Evolutionary conservation across 2,888 invertebrate species (phyloP).

Genomic region (Ormyrus pomaceus): DNA sequence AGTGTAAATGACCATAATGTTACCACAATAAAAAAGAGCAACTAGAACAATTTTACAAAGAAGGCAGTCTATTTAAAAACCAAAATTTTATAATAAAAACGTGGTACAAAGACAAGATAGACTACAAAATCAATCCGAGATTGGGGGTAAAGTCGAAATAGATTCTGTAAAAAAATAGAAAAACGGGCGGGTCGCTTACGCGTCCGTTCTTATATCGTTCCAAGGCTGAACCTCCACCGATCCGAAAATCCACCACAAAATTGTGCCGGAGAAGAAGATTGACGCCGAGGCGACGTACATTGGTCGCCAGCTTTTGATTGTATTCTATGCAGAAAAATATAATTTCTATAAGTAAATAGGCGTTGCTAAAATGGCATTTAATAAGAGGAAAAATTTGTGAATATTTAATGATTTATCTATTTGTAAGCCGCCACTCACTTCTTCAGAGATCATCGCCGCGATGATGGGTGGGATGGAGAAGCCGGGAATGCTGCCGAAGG

Average conservation of each 20-base stretch:
- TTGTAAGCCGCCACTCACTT: conserved; percentile 55
- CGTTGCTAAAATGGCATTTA: conserved; percentile 52
- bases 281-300: conserved; percentile 85
- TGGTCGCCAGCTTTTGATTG: conserved; percentile 85
- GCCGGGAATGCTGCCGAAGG: conserved; percentile 73
- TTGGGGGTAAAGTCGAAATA: too few relatives aligned
- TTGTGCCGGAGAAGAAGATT: conserved; percentile 82
- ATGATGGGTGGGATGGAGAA: conserved; percentile 72
- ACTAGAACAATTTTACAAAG: too few relatives aligned
- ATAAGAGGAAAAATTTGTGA: too few relatives aligned
- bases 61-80: too few relatives aligned
- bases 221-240: conserved; percentile 84
- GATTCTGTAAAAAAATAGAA: too few relatives aligned
- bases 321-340: conserved; percentile 78
- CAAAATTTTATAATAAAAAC: too few relatives aligned
- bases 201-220: conserved; percentile 64
- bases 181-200: too few relatives aligned
- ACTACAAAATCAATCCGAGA: too few relatives aligned
- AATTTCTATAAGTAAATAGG: too few relatives aligned
- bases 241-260: conserved; percentile 84
- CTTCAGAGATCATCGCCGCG: conserved; percentile 69
- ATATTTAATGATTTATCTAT: not conserved
- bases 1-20: too few relatives aligned
- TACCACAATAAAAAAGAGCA: too few relatives aligned
- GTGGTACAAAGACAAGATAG: too few relatives aligned